Evolutionary conservation across 2,797 vertebrate species (phyloP).

Genomic region (Miichthys miiuy): DNA sequence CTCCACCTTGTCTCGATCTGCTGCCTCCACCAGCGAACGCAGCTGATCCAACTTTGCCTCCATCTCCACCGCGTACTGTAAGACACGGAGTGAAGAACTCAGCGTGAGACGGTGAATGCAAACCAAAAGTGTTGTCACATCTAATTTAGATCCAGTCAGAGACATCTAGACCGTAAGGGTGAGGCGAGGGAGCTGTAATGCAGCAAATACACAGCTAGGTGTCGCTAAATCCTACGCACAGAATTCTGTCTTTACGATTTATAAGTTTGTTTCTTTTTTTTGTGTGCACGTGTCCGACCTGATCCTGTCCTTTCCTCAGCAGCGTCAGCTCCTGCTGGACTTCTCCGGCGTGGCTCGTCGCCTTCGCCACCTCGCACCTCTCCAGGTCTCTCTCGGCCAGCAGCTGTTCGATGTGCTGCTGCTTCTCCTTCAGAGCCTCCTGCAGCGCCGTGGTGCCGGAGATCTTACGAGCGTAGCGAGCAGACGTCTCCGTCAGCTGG

Average conservation of each 20-base stretch:
- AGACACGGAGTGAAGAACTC: constrained; percentile 5
- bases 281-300: constrained; percentile 81
- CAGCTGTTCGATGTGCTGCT: constrained; percentile 99
- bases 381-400: constrained; percentile 95
- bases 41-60: constrained; percentile 97
- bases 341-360: constrained; percentile 95
- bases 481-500: constrained; percentile 97
- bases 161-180: too few species aligned
- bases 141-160: too few species aligned
- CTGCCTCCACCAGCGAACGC: constrained; percentile 94
- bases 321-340: constrained; percentile 92
- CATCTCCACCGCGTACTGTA: constrained; percentile 91
- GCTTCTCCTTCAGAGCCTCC: constrained; percentile 98
- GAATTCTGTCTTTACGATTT: neutral
- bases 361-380: constrained; percentile 95
- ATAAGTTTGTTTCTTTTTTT: too few species aligned
- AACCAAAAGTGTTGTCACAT: too few species aligned
- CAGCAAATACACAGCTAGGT: too few species aligned
- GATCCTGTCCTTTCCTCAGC: constrained; percentile 92
- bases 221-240: too few species aligned
- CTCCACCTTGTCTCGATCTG: constrained; percentile 97
- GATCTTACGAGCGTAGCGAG: constrained; percentile 95
- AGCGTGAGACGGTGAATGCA: neutral
- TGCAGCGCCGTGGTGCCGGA: constrained; percentile 97
- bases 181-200: too few species aligned